Evolutionary conservation across 2,797 vertebrate genomes (phyloP).

Genomic region (Scolopax bukidnonensis): DNA sequence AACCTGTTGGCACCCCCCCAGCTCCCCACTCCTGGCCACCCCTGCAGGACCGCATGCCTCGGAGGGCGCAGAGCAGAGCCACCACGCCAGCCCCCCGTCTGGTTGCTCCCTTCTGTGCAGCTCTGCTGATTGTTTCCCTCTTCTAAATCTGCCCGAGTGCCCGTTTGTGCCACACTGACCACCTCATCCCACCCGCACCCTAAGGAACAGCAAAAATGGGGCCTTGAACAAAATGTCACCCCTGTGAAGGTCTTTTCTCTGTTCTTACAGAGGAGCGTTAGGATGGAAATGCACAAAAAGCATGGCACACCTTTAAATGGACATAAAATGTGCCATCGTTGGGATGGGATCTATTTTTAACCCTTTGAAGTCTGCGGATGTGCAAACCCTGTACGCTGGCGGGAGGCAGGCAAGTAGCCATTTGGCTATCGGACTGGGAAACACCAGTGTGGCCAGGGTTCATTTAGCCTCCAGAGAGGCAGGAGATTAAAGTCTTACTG

Average conservation of each 20-base stretch:
- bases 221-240: background rate
- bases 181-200: accelerated
- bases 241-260: background rate
- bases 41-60: accelerated
- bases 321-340: background rate
- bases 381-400: background rate
- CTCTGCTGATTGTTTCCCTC: background rate
- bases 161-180: accelerated
- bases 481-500: constrained; percentile 11
- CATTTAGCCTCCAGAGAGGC: background rate
- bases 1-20: background rate
- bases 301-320: constrained; percentile 49
- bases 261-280: background rate
- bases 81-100: accelerated
- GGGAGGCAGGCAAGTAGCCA: background rate
- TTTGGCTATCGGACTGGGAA: background rate
- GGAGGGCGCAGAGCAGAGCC: background rate
- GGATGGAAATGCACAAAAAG: background rate
- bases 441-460: background rate
- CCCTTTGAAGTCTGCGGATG: background rate
- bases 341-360: constrained; percentile 35
- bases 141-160: too few relatives aligned
- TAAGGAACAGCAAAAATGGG: too few relatives aligned
- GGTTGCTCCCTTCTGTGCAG: accelerated
- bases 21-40: background rate